A percentile compares a stretch with the other conserved stretches of the same genome.
Conservation (phyloP, 2,888 invertebrate genomes). For the Hermaeophaga mercurialis region DNA sequence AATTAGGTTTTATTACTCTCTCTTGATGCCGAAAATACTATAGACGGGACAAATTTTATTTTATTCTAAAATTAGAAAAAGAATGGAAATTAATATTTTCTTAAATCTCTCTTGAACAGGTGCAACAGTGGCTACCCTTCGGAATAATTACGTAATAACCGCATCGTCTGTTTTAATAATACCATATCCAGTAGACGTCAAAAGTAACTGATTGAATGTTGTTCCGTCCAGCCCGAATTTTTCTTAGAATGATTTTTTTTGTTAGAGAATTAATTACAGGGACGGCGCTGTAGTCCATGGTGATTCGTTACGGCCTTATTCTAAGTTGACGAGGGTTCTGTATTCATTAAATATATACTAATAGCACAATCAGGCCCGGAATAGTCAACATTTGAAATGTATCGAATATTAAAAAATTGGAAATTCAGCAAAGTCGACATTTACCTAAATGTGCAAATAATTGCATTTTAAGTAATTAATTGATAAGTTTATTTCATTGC, state of each 20-base stretch:
- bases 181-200: constrained; percentile 16
- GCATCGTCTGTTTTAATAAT: constrained; percentile 18
- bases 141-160: constrained; percentile 12
- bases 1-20: too few species aligned
- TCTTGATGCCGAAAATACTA: too few species aligned
- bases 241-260: constrained; percentile 23
- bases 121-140: constrained; percentile 5
- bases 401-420: too few species aligned
- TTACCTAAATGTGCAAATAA: too few species aligned
- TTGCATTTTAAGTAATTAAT: too few species aligned
- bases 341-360: constrained; percentile 40
- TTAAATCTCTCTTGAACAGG: neutral
- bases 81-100: too few species aligned
- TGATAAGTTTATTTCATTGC: too few species aligned
- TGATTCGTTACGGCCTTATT: constrained; percentile 26
- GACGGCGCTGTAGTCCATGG: constrained; percentile 24
- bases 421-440: too few species aligned
- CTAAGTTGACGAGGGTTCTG: constrained; percentile 26
- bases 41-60: too few species aligned
- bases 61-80: too few species aligned
- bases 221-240: constrained; percentile 16
- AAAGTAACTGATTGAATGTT: constrained; percentile 25
- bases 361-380: constrained; percentile 30
- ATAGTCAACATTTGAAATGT: too few species aligned
- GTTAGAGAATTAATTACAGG: constrained; percentile 30